phyloP scores from a whole-genome alignment of 1,140 invertebrate species.

The Lucilia cuprina region DNA sequence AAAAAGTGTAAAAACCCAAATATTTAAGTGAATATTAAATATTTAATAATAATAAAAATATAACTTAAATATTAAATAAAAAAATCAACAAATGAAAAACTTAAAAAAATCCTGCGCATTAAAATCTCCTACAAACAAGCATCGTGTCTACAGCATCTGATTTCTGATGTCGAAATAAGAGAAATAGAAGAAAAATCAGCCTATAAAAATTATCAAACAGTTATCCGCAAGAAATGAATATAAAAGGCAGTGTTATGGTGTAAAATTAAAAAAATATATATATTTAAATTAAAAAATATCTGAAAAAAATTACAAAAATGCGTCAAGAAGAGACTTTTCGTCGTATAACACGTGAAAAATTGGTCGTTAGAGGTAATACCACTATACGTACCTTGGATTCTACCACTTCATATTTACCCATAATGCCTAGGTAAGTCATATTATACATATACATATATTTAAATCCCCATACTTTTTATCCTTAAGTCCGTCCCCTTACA shows the following conservation, averaged over 20 bases:
- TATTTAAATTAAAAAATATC: not conserved
- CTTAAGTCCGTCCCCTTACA: not conserved
- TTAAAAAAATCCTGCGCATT: constrained; percentile 8
- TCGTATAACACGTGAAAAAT: constrained; percentile 60
- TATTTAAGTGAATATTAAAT: not conserved
- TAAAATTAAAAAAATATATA: not conserved
- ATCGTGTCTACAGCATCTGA: constrained; percentile 19
- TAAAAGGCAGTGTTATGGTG: not conserved
- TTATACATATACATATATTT: not conserved
- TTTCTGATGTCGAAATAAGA: not conserved
- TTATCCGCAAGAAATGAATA: not conserved
- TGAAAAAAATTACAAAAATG: constrained; percentile 43
- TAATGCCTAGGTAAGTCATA: constrained; percentile 46
- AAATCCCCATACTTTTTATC: not conserved
- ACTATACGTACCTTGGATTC: constrained; percentile 60
- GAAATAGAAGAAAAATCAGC: not conserved
- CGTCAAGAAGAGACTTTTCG: constrained; percentile 59
- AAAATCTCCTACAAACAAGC: not conserved
- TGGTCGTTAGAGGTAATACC: constrained; percentile 59
- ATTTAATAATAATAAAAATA: constrained; percentile 11
- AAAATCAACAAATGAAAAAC: not conserved
- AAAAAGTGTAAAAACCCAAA: not conserved
- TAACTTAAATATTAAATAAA: not conserved
- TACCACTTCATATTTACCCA: constrained; percentile 59
- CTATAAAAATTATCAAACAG: not conserved